Evolutionary conservation across 2,797 vertebrate species (phyloP).

Genomic region (Perodicticus potto): DNA sequence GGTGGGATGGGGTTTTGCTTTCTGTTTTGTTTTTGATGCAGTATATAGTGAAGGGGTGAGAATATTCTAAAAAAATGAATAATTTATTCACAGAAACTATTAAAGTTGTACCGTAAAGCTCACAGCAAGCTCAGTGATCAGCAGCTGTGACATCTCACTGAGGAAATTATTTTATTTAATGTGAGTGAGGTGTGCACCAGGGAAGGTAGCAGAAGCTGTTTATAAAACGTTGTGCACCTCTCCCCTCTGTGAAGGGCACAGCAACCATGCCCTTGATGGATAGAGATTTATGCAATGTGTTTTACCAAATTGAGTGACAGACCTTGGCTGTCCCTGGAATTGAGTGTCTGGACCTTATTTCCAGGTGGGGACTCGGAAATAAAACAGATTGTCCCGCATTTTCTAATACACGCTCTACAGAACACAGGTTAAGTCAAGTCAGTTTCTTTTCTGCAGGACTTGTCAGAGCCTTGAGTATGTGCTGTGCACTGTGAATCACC

Average conservation of each 20-base stretch:
- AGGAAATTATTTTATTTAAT: constrained; percentile 44
- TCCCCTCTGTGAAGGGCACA: neutral
- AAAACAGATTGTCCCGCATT: neutral
- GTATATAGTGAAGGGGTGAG: constrained; percentile 43
- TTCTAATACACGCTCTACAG: neutral
- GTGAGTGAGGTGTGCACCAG: neutral
- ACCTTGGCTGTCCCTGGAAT: neutral
- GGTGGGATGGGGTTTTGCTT: constrained; percentile 63
- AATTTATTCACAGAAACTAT: constrained; percentile 76
- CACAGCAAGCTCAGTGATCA: constrained; percentile 49
- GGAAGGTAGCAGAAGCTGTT: neutral
- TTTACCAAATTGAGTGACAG: neutral
- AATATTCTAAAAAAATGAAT: constrained; percentile 67
- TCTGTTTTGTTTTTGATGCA: constrained; percentile 65
- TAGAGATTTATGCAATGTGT: neutral
- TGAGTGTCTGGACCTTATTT: neutral
- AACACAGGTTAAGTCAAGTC: neutral
- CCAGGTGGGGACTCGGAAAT: neutral
- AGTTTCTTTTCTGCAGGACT: constrained; percentile 11
- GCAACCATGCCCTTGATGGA: neutral
- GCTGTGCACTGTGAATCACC: neutral
- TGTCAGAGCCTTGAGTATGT: constrained; percentile 9
- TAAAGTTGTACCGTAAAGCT: constrained; percentile 62
- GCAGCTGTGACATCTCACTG: constrained; percentile 45
- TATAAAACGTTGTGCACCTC: neutral